Evolutionary conservation across 1,140 invertebrate species (phyloP).

Genomic region (Nymphalis io): DNA sequence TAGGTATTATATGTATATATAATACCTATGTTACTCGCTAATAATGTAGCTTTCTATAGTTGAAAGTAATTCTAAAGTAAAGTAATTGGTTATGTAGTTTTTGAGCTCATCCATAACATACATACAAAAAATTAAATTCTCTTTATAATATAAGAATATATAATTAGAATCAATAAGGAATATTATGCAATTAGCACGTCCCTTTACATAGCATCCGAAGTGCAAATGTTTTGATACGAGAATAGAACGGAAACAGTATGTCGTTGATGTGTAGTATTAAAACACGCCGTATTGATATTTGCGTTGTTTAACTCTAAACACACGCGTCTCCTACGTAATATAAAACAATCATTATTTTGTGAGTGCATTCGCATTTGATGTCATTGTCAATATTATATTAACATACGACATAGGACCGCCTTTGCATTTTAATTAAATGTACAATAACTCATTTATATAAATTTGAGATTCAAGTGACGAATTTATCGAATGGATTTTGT

Average conservation of each 20-base stretch:
- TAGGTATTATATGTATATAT: no score
- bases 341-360: not conserved
- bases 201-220: slow-evolving; percentile 32
- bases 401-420: not conserved
- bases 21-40: no score
- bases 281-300: slow-evolving; percentile 34
- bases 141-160: no score
- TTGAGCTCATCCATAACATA: no score
- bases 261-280: slow-evolving; percentile 29
- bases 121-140: no score
- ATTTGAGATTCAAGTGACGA: no score
- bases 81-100: no score
- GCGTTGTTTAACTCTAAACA: slow-evolving; percentile 29
- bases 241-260: slow-evolving; percentile 41
- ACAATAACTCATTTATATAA: no score
- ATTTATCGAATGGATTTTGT: no score
- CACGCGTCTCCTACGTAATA: not conserved
- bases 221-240: slow-evolving; percentile 39
- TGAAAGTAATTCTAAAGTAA: no score
- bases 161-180: not conserved
- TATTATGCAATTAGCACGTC: slow-evolving; percentile 29
- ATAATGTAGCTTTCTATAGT: no score
- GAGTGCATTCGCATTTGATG: slow-evolving; percentile 7
- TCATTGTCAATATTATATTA: slow-evolving; percentile 18
- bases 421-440: not conserved